These are phyloP conservation scores for Blastobasis adustella DNA, from an alignment of 2,888 invertebrate genomes.

Conservation along the genomic window DNA sequence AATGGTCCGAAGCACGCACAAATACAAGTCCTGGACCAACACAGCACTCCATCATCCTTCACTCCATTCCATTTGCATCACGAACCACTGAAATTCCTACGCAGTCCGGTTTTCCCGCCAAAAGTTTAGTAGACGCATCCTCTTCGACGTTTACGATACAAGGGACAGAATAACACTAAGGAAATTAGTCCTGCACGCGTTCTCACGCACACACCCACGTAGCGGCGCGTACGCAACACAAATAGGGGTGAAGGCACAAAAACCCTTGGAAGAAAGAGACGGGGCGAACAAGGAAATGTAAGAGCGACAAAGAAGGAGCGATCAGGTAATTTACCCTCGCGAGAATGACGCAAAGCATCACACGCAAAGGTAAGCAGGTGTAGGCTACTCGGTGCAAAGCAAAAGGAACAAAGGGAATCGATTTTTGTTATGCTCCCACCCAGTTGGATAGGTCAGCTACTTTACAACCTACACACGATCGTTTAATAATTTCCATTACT, in stretches of 20 bases:
- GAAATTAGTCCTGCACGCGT: slow-evolving; percentile 34
- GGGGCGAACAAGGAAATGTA: slow-evolving; percentile 29
- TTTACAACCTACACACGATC: neutral
- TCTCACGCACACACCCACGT: slow-evolving; percentile 37
- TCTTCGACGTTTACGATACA: slow-evolving; percentile 38
- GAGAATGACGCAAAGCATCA: slow-evolving; percentile 57
- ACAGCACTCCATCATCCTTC: slow-evolving; percentile 41
- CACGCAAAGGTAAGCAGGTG: slow-evolving; percentile 59
- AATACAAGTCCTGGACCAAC: slow-evolving; percentile 19
- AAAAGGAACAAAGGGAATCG: slow-evolving; percentile 51
- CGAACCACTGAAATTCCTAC: no score
- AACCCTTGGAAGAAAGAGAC: slow-evolving; percentile 44
- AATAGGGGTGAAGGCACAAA: slow-evolving; percentile 65
- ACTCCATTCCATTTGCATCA: neutral
- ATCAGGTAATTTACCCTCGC: slow-evolving; percentile 56
- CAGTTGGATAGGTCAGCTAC: slow-evolving; percentile 58
- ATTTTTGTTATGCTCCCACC: slow-evolving; percentile 28
- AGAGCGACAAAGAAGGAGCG: slow-evolving; percentile 33
- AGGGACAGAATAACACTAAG: slow-evolving; percentile 41
- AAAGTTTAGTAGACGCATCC: slow-evolving; percentile 41
- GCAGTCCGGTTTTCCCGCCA: slow-evolving; percentile 46
- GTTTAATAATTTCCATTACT: no score
- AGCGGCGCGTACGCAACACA: slow-evolving; percentile 42
- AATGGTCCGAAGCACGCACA: slow-evolving; percentile 37
- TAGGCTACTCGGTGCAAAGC: slow-evolving; percentile 37